Conservation (phyloP, 2,113 vertebrate species). For the Peromyscus leucopus region DNA sequence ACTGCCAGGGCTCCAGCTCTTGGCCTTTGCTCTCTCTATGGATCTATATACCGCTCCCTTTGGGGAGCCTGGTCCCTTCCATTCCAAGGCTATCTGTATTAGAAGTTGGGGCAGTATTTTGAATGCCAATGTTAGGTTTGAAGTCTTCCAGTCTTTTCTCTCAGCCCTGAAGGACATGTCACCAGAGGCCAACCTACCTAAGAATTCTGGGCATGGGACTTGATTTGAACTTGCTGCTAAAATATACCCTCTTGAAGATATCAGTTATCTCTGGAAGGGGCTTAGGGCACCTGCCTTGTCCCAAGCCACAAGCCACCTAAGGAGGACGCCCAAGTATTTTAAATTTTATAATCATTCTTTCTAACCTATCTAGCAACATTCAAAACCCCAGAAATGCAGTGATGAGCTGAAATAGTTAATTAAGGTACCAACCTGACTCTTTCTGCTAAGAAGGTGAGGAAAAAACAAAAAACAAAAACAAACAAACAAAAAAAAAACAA, state of each 20-base stretch:
- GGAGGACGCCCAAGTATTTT: neutral
- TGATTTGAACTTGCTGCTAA: neutral
- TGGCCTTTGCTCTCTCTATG: neutral
- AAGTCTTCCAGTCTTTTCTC: neutral
- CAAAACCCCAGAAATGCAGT: neutral
- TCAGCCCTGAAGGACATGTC: neutral
- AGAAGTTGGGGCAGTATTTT: neutral
- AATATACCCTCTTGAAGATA: neutral
- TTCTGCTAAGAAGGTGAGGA: neutral
- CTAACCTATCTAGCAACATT: neutral
- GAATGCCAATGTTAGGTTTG: neutral
- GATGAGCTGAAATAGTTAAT: neutral
- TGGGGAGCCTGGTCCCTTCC: neutral
- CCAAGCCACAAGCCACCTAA: neutral
- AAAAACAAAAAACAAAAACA: too few relatives aligned
- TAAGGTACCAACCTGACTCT: neutral
- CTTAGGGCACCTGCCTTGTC: too few relatives aligned
- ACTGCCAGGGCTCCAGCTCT: too few relatives aligned
- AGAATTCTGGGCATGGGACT: too few relatives aligned
- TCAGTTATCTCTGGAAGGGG: neutral
- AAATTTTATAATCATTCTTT: neutral
- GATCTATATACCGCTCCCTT: neutral
- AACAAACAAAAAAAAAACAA: too few relatives aligned
- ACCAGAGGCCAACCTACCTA: neutral
- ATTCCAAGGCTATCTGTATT: neutral